A percentile compares a stretch with the other conserved stretches of the same genome.
Conservation (phyloP, 2,113 vertebrate genomes). For the Spea bombifrons region DNA sequence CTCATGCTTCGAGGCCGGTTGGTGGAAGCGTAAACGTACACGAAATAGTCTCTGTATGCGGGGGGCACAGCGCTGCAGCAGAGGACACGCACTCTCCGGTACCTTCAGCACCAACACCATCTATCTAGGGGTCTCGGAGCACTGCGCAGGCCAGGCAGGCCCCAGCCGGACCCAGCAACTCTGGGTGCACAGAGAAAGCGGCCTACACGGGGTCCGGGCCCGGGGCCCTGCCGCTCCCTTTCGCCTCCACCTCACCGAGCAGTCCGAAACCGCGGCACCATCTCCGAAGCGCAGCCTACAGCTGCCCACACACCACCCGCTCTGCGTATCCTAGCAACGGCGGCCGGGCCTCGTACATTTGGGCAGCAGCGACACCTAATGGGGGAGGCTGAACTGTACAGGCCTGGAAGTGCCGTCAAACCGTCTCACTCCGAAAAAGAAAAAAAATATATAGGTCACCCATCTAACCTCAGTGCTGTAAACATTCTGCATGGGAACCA, state of each 20-base stretch:
- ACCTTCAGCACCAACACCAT: conserved; percentile 58
- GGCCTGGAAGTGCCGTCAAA: background rate
- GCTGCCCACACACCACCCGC: conserved; percentile 47
- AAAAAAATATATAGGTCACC: too few relatives aligned
- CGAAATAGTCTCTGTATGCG: conserved; percentile 55
- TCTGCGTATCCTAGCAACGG: conserved; percentile 54
- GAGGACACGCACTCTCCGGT: conserved; percentile 55
- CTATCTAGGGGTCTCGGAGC: conserved; percentile 45
- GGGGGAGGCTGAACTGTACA: background rate
- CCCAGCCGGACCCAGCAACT: background rate
- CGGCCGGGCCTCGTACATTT: conserved; percentile 30
- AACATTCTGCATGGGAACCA: too few relatives aligned
- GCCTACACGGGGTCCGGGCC: conserved; percentile 17
- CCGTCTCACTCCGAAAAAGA: too few relatives aligned
- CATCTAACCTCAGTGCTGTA: too few relatives aligned
- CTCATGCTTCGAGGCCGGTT: conserved; percentile 3
- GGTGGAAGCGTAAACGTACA: conserved; percentile 48
- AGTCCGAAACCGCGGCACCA: conserved; percentile 32
- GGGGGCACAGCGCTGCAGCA: conserved; percentile 59
- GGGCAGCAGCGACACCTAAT: conserved; percentile 4
- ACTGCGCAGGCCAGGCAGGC: conserved; percentile 41
- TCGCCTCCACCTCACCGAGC: conserved; percentile 18
- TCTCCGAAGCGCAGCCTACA: conserved; percentile 23
- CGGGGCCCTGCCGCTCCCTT: conserved; percentile 5
- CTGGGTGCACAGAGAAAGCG: background rate